Conservation (phyloP, 2,888 invertebrate genomes). For the Coenonympha arcania region DNA sequence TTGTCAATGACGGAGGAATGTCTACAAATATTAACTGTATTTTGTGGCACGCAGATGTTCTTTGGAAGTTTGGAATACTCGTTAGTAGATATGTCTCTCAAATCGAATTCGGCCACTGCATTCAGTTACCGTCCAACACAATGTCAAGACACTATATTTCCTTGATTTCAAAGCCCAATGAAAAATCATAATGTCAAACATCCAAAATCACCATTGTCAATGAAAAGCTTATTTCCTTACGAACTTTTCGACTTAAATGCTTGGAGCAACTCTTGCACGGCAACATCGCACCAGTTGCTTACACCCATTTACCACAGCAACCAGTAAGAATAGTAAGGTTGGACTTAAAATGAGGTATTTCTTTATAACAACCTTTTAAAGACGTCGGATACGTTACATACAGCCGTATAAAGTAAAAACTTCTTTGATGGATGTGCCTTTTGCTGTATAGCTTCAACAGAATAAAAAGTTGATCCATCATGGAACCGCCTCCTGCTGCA, state of each 20-base stretch:
- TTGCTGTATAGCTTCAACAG: conserved; percentile 22
- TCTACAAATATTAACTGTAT: conserved; percentile 37
- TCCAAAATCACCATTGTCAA: background rate
- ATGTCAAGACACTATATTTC: too few relatives aligned
- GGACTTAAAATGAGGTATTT: background rate
- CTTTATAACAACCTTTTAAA: background rate
- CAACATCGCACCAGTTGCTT: background rate
- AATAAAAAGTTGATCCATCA: conserved; percentile 45
- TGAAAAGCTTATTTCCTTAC: background rate
- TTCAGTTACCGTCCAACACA: too few relatives aligned
- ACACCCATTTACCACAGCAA: background rate
- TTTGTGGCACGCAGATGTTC: conserved; percentile 21
- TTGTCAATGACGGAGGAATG: conserved; percentile 56
- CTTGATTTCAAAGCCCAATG: background rate
- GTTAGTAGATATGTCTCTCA: too few relatives aligned
- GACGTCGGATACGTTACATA: background rate
- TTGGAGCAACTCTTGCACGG: background rate
- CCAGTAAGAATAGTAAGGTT: background rate
- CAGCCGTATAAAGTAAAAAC: conserved; percentile 15
- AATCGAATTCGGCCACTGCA: too few relatives aligned
- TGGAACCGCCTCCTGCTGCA: conserved; percentile 33
- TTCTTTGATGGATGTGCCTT: conserved; percentile 18
- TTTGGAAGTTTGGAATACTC: conserved; percentile 9
- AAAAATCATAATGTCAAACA: background rate
- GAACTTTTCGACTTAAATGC: background rate